Percentiles rank a stretch among this genome's conserved stretches.
These are phyloP conservation scores for Aphrocallistes beatrix DNA, from an alignment of 37 sponge, comb jelly and placozoan genomes.

Conservation along the genomic window DNA sequence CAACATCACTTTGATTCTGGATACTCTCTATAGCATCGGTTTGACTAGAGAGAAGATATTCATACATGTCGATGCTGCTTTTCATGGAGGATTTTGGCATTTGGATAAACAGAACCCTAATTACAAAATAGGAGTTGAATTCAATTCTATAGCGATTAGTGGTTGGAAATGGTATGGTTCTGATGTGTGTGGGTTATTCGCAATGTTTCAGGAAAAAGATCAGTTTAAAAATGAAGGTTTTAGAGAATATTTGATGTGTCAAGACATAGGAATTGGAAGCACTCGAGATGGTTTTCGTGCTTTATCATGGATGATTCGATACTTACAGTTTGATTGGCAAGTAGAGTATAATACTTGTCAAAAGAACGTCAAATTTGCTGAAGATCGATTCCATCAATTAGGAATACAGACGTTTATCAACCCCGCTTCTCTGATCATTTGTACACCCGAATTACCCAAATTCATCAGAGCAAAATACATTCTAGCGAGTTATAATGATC, in stretches of 20 bases:
- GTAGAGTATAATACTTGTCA: not conserved
- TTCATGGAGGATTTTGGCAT: not conserved
- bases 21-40: not conserved
- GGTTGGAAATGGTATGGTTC: constrained; percentile 17
- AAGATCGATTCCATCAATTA: not conserved
- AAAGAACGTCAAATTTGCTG: not conserved
- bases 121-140: not conserved
- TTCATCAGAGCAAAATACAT: not conserved
- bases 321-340: constrained; percentile 9
- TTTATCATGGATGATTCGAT: not conserved
- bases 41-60: not conserved
- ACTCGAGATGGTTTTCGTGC: not conserved
- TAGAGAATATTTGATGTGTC: not conserved
- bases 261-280: not conserved
- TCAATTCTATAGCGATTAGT: not conserved
- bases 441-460: not conserved
- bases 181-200: constrained; percentile 11
- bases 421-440: not conserved
- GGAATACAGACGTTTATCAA: not conserved
- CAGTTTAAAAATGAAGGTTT: not conserved
- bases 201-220: not conserved
- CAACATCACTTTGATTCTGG: not conserved
- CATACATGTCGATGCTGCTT: not conserved
- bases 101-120: not conserved
- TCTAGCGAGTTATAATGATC: not conserved